A percentile compares a stretch with the other conserved stretches of the same genome.
Evolutionary conservation across 1,140 invertebrate genomes (phyloP).

Genomic region (Centruroides vittatus): DNA sequence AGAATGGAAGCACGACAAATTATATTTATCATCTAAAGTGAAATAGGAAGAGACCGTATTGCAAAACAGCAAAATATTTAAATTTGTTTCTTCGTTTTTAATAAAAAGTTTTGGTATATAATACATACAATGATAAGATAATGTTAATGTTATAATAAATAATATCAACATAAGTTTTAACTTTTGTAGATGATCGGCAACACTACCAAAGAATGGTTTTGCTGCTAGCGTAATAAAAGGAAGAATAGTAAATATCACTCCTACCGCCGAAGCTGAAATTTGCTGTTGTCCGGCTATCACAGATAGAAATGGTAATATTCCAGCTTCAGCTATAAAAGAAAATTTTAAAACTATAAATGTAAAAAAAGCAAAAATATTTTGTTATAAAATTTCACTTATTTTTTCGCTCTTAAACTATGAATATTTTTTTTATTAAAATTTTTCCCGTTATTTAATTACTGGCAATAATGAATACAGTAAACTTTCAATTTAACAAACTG

Average conservation of each 20-base stretch:
- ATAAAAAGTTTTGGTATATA: not conserved
- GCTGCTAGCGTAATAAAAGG: conserved; percentile 26
- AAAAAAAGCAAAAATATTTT: too few relatives aligned
- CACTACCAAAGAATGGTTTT: conserved; percentile 24
- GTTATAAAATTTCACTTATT: too few relatives aligned
- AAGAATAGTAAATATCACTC: conserved; percentile 26
- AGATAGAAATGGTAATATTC: conserved; percentile 28
- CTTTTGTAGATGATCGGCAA: conserved; percentile 26
- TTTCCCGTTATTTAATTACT: too few relatives aligned
- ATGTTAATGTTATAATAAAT: conserved; percentile 13
- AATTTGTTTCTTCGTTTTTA: not conserved
- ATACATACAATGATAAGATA: not conserved
- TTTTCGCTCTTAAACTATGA: too few relatives aligned
- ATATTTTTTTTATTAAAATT: too few relatives aligned
- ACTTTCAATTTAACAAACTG: too few relatives aligned
- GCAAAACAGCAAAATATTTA: not conserved
- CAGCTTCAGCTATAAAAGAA: conserved; percentile 19
- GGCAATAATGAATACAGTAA: too few relatives aligned
- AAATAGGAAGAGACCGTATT: not conserved
- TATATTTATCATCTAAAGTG: not conserved
- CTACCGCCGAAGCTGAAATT: conserved; percentile 23
- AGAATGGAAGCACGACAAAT: not conserved
- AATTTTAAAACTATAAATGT: not conserved
- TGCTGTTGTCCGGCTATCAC: conserved; percentile 26
- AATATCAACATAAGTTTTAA: conserved; percentile 20